Base-by-base conservation (phyloP, 2,113 vertebrate species). In the Xiphorhynchus elegans region DNA sequence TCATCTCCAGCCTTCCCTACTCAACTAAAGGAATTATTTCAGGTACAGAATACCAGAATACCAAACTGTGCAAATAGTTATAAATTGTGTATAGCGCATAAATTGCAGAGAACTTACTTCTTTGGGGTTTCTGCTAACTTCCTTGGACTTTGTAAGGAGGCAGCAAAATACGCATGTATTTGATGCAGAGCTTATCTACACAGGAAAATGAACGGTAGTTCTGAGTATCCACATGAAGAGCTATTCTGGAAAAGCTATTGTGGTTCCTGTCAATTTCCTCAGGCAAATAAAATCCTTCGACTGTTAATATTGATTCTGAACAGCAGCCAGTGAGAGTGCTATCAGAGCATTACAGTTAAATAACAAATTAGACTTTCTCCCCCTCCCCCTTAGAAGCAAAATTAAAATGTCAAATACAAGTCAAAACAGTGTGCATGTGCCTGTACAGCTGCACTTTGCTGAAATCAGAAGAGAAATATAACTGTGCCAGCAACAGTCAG, bases 231-330 rank as follows among this genome's bases (percentile, higher is more conserved):
- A 66, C 42, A 39, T 13, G 31, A 42, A 89, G 15, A 89, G 10
- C 28, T 86, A 33, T 76, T 90, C 74, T 90, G 53, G 28, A 89
- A 90, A 90, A 86, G 46, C 46, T 62, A 7, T 50, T 53, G 40
- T 1, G 0, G 35, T 53, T 95, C 80, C 68, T 91, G 73, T 58
- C 79, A 72, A 79, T 83, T 90, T 90, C 58, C 40, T 35, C 13
- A 49, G 29, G 59, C 84, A 90, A 91, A 89, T 89, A 89, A 90
- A 94, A 84, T 91, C 33, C 37, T 89, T 91, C 9, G 4, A 37
- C 59, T 55, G n/a, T 37, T 92, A 82, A 52, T 79, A 94, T 53
- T 87, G 95, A 90, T 95, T 93, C 52, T 90, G 82, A 94, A 39
- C 46, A 53, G 31, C 40, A 85, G 75, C 37, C 28, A 8, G 17